A percentile compares a stretch with the other conserved stretches of the same genome.
Conservation (phyloP, 2,888 invertebrate species). For the Tortricodes alternella region DNA sequence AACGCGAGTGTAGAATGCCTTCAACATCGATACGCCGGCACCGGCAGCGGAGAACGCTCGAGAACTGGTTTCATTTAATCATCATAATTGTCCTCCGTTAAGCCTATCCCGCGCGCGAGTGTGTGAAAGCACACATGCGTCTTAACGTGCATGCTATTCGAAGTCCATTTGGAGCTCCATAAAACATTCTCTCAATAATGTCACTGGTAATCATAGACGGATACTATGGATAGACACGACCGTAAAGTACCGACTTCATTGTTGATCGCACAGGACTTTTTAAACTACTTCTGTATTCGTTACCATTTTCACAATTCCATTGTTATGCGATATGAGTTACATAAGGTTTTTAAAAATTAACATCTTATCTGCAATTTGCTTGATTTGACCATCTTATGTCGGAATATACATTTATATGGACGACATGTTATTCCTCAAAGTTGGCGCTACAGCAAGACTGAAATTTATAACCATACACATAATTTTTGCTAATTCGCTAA, state of each 20-base stretch:
- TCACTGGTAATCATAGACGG: slow-evolving; percentile 17
- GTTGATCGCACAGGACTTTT: neutral
- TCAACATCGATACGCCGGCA: slow-evolving; percentile 55
- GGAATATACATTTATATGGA: too few relatives aligned
- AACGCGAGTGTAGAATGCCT: slow-evolving; percentile 48
- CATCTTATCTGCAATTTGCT: too few relatives aligned
- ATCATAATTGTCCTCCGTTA: slow-evolving; percentile 80
- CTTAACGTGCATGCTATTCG: slow-evolving; percentile 30
- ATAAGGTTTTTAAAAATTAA: too few relatives aligned
- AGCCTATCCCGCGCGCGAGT: slow-evolving; percentile 60
- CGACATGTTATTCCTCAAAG: neutral
- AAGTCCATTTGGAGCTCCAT: slow-evolving; percentile 22
- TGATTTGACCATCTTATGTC: too few relatives aligned
- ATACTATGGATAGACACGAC: slow-evolving; percentile 3
- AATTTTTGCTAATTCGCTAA: slow-evolving; percentile 1
- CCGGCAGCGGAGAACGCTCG: slow-evolving; percentile 54
- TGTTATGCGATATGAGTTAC: too few relatives aligned
- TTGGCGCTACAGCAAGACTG: neutral
- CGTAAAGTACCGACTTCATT: neutral
- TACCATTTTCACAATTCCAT: too few relatives aligned
- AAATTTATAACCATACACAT: neutral
- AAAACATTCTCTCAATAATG: slow-evolving; percentile 27
- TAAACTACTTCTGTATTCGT: too few relatives aligned
- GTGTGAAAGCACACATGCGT: slow-evolving; percentile 48
- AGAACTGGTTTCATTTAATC: slow-evolving; percentile 80